phyloP scores from a whole-genome alignment of 1,140 invertebrate genomes.

The Druon quercuslanigerum region DNA sequence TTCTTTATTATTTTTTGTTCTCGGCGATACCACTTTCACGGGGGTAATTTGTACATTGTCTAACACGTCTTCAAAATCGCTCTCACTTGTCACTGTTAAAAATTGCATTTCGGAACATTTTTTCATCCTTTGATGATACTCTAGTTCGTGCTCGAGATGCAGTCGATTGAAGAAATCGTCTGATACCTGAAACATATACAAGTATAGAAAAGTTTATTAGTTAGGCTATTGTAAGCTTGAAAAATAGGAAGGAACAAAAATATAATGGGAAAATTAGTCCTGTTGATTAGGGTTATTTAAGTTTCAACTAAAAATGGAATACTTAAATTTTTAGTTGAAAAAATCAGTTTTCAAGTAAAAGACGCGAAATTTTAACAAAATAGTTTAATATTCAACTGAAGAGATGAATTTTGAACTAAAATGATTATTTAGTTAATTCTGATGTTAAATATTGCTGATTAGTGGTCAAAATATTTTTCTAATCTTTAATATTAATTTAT shows the following conservation, averaged over 20 bases:
- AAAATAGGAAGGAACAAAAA: constrained; percentile 22
- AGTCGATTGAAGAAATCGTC: constrained; percentile 9
- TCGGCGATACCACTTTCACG: constrained; percentile 51
- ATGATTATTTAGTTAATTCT: too few species aligned
- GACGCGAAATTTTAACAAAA: too few species aligned
- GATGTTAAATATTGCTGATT: too few species aligned
- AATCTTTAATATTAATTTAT: too few species aligned
- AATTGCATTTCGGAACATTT: constrained; percentile 32
- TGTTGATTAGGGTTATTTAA: constrained; percentile 33
- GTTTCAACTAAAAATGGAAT: too few species aligned
- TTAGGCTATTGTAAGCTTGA: background rate
- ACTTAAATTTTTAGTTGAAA: too few species aligned
- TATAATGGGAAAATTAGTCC: constrained; percentile 19
- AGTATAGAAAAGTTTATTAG: constrained; percentile 6
- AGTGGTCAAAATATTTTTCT: too few species aligned
- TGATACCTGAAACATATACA: constrained; percentile 7
- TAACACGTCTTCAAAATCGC: constrained; percentile 47
- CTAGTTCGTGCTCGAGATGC: background rate
- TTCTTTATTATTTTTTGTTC: constrained; percentile 48
- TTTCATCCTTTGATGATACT: background rate
- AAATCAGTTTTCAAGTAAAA: too few species aligned
- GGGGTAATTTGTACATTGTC: constrained; percentile 52
- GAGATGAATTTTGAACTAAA: too few species aligned
- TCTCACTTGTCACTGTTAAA: constrained; percentile 37
- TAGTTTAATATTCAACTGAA: too few species aligned